Conservation (phyloP, 1,140 invertebrate genomes). For the Polypedilum pembai region DNA sequence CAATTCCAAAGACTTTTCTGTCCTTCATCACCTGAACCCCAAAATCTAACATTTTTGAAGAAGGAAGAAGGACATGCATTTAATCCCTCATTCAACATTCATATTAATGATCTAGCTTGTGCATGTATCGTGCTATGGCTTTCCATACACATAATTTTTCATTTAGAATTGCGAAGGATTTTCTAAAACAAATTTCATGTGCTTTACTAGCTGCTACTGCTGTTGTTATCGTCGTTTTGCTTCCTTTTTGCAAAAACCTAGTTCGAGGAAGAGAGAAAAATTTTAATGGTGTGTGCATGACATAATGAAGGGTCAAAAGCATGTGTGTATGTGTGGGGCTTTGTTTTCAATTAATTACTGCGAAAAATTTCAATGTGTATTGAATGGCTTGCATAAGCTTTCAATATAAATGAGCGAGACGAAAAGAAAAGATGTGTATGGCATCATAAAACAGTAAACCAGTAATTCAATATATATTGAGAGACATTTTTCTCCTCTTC, state of each 20-base stretch:
- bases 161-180: conserved; percentile 21
- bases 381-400: not conserved
- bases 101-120: not conserved
- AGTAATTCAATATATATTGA: conserved; percentile 8
- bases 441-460: not conserved
- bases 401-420: no score
- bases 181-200: conserved; percentile 27
- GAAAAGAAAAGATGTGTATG: not conserved
- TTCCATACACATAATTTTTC: conserved; percentile 14
- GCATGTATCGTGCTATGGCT: not conserved
- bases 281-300: not conserved
- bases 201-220: not conserved
- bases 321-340: not conserved
- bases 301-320: not conserved
- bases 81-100: not conserved
- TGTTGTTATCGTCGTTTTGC: not conserved
- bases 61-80: not conserved
- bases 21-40: conserved; percentile 8
- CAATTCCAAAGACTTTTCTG: not conserved
- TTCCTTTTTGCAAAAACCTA: not conserved
- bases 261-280: no score
- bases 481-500: conserved; percentile 7
- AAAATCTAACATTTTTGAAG: not conserved
- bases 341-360: conserved; percentile 19
- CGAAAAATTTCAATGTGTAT: no score